A percentile compares a stretch with the other conserved stretches of the same genome.
Evolutionary conservation across 2,888 invertebrate genomes (phyloP).

Genomic region (Caenorhabditis uteleia): DNA sequence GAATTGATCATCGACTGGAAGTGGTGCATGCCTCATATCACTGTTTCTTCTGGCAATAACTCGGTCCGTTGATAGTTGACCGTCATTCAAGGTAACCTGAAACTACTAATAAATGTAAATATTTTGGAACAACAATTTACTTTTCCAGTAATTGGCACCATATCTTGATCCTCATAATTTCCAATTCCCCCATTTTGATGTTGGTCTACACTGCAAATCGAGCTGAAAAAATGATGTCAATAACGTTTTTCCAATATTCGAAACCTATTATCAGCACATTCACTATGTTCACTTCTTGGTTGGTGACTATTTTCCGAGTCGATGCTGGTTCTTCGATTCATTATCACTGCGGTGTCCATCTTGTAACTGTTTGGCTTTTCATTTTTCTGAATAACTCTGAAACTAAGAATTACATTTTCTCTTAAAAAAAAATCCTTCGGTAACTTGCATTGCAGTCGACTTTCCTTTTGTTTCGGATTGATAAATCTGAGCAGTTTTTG

Average conservation of each 20-base stretch:
- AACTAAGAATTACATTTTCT: neutral
- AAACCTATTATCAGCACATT: conserved; percentile 27
- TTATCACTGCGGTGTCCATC: conserved; percentile 13
- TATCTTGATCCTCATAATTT: too few relatives aligned
- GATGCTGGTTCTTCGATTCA: conserved; percentile 18
- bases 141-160: neutral
- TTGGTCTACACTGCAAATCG: conserved; percentile 12
- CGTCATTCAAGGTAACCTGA: conserved; percentile 28
- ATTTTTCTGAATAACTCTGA: conserved; percentile 24
- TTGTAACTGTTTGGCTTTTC: conserved; percentile 21
- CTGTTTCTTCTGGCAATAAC: conserved; percentile 45
- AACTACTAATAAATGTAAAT: conserved; percentile 20
- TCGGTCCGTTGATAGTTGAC: conserved; percentile 36
- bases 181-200: too few relatives aligned
- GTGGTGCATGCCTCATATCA: conserved; percentile 27
- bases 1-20: conserved; percentile 26
- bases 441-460: conserved; percentile 16
- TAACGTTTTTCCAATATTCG: neutral
- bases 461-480: neutral
- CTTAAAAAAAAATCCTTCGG: neutral
- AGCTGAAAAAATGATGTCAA: conserved; percentile 9
- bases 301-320: conserved; percentile 38
- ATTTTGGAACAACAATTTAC: neutral
- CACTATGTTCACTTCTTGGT: conserved; percentile 33
- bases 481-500: conserved; percentile 24